These are phyloP conservation scores for Mus spicilegus DNA, from an alignment of 2,113 vertebrate species.

Conservation along the genomic window DNA sequence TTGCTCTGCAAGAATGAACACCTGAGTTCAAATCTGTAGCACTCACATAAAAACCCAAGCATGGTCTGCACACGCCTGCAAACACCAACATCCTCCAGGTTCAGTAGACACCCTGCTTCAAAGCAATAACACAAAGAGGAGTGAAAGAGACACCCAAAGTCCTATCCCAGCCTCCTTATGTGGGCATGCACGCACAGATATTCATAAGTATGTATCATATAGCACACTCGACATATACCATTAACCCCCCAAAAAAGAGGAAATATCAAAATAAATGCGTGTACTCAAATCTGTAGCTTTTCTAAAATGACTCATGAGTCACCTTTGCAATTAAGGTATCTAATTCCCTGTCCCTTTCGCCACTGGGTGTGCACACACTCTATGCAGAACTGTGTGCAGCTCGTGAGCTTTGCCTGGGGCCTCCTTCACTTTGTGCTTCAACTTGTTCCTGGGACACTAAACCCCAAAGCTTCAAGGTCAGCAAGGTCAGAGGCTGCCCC, in stretches of 20 bases:
- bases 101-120: background rate
- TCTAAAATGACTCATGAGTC: background rate
- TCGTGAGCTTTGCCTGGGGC: background rate
- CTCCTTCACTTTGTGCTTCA: background rate
- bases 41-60: background rate
- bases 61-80: background rate
- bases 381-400: background rate
- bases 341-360: background rate
- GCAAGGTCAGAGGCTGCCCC: background rate
- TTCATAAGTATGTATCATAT: background rate
- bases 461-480: background rate
- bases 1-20: rapidly evolving
- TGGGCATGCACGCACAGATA: background rate
- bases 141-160: background rate
- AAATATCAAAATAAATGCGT: background rate
- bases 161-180: background rate
- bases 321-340: conserved; percentile 27
- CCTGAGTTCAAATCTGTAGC: background rate
- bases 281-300: background rate
- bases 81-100: background rate
- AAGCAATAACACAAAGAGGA: background rate
- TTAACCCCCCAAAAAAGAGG: background rate
- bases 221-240: background rate
- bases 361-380: background rate
- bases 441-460: background rate